Evolutionary conservation across 2,797 vertebrate genomes (phyloP).

Genomic region (Neosilurus hyrtlii): DNA sequence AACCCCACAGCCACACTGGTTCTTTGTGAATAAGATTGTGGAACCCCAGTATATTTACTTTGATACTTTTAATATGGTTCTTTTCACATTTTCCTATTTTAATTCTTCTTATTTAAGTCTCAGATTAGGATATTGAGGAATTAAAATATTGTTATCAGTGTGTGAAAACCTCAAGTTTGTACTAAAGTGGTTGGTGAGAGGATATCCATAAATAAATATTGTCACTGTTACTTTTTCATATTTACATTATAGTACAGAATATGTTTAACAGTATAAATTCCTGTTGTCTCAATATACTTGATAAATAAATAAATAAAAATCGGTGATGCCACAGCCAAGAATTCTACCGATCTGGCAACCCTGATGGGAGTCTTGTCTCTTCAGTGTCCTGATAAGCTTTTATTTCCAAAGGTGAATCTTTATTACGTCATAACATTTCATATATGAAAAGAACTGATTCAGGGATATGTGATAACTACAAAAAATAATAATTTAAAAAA

Average conservation of each 20-base stretch:
- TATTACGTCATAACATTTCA: background rate
- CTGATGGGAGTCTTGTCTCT: background rate
- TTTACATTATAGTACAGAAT: no score
- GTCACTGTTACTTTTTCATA: background rate
- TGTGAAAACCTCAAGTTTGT: background rate
- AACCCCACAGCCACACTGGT: no score
- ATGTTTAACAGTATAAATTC: background rate
- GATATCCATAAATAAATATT: background rate
- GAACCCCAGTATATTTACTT: no score
- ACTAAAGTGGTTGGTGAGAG: background rate
- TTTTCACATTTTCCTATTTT: no score
- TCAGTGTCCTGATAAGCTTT: constrained; percentile 30
- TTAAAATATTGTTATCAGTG: background rate
- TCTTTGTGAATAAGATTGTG: no score
- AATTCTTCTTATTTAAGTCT: no score
- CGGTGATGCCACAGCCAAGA: background rate
- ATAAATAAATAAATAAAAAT: background rate
- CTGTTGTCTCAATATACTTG: background rate
- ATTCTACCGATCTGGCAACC: background rate
- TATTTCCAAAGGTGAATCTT: constrained; percentile 29
- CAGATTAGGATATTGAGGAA: background rate
- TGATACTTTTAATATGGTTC: no score
- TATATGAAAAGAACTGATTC: background rate
- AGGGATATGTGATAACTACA: background rate
- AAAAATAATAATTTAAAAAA: no score